These are phyloP conservation scores for Mylabris sibirica DNA, from an alignment of 2,888 invertebrate species.

Conservation along the genomic window DNA sequence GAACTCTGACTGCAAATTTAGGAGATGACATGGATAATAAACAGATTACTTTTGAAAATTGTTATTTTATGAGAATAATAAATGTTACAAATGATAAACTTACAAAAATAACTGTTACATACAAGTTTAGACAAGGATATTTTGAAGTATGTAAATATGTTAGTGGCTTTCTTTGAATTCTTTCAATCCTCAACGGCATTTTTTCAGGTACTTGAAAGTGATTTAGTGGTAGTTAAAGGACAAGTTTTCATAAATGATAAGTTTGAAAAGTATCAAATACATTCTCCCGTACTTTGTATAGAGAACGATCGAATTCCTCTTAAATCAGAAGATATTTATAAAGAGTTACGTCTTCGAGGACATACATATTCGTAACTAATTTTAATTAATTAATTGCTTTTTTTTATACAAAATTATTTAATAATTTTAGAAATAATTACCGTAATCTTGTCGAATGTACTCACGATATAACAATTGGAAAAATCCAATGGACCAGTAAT, in stretches of 20 bases:
- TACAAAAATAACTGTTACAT: constrained; percentile 41
- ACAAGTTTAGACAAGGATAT: constrained; percentile 23
- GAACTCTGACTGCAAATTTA: constrained; percentile 62
- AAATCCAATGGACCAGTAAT: constrained; percentile 62
- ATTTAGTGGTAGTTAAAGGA: constrained; percentile 40
- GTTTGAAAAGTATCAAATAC: neutral
- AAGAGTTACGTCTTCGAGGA: constrained; percentile 10
- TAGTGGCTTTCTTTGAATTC: neutral
- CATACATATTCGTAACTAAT: neutral
- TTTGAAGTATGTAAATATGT: constrained; percentile 2
- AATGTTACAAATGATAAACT: constrained; percentile 47
- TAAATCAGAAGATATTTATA: neutral
- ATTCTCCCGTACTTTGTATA: neutral
- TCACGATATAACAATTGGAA: constrained; percentile 33
- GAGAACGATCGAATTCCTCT: neutral
- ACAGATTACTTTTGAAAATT: constrained; percentile 67
- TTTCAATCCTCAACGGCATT: constrained; percentile 30
- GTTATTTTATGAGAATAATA: constrained; percentile 66
- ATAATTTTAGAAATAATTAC: constrained; percentile 42
- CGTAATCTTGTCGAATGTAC: constrained; percentile 43
- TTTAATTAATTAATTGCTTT: neutral
- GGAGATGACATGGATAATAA: constrained; percentile 58
- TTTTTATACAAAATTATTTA: too few species aligned
- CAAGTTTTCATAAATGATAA: constrained; percentile 5
- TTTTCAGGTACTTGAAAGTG: constrained; percentile 50